Evolutionary conservation across 2,888 invertebrate genomes (phyloP), one percentile per base, ranked within the genome.

Genomic region (Seira sanloemensis): DNA sequence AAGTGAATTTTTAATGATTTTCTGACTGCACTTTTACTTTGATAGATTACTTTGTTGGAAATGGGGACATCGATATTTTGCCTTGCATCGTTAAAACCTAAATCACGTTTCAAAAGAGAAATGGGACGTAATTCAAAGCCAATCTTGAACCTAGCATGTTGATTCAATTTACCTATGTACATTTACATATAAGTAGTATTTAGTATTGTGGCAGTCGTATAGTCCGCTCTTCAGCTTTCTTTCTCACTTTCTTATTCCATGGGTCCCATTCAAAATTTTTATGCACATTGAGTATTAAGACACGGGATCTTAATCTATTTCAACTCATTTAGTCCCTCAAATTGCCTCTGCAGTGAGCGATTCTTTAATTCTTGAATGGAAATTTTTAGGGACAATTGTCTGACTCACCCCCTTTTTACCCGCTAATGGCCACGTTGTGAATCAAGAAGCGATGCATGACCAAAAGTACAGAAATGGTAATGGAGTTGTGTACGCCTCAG

Each of bases 241-340:
- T 50, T 75, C 54, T 46, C 24, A 9, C 9, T 37, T 25, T 24
- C 67, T 67, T n/a, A n/a, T n/a, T n/a, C n/a, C n/a, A n/a, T n/a
- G n/a, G n/a, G n/a, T n/a, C n/a, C 66, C 66, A 68, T n/a, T n/a
- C 18, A 25, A 62, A 58, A 18, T 58, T 58, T n/a, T 58, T 58
- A n/a, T 58, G 16, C n/a, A 18, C n/a, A 50, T 50, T 50, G 23
- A 62, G 37, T 62, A 62, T 81, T 81, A 50, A 58, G 26, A 71
- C 72, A 73, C 77, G n/a, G n/a, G n/a, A n/a, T n/a, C n/a, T n/a
- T n/a, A n/a, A 83, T 82, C 83, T 77, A 79, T 86, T 80, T 84
- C 74, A 58, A 83, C 77, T 77, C 76, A 76, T 79, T 82, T 78
- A 62, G 12, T 37, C 4, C 37, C 4, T 37, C 37, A 7, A 37